Base-by-base conservation (phyloP, 2,888 invertebrate genomes). In the Sarcophaga carnaria region DNA sequence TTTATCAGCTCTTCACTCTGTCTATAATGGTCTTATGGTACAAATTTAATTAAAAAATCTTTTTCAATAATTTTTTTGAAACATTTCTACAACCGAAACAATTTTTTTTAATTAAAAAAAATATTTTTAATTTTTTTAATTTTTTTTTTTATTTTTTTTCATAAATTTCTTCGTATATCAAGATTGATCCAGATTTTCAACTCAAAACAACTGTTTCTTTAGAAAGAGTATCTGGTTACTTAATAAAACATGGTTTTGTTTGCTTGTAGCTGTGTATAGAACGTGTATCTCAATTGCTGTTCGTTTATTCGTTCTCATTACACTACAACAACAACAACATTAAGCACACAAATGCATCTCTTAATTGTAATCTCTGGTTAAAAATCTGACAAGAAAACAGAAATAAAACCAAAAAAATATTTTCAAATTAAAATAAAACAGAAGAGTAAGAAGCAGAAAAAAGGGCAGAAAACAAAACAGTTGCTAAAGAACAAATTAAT, bases 401-500 rank as follows among this genome's bases (percentile, higher is more conserved):
- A 54, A 14, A 14, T 12, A 17, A 17, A 54, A 22, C 22, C 1
- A 4, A 37, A 8, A 37, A 37, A 37, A 37, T 37, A 10, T 37
- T 37, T 67, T 37, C 17, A 66, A 63, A 54, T 63, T 27, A 12
- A 70, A 79, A 49, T 47, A 49, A 20, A 60, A 47, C 25, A 69
- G 11, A 14, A 12, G 20, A 47, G 8, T 45, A 45, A 17, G n/a
- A 47, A 54, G 11, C 62, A 62, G 2, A 62, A 20, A 10, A 20
- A 62, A 62, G 10, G 20, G 45, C 49, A 60, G 2, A 37, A 37
- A 37, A 37, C 37, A 37, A 37, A 60, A 67, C 67, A 67, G 60
- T 66, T 59, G 72, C n/a, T 80, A 22, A 22, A 22, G 37, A 60
- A 75, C 27, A 75, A 62, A 75, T 63, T 14, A 74, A 72, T 80